Percentiles rank a stretch among this genome's conserved stretches.
phyloP scores from a whole-genome alignment of 1,140 invertebrate genomes.

The Belonocnema kinseyi region DNA sequence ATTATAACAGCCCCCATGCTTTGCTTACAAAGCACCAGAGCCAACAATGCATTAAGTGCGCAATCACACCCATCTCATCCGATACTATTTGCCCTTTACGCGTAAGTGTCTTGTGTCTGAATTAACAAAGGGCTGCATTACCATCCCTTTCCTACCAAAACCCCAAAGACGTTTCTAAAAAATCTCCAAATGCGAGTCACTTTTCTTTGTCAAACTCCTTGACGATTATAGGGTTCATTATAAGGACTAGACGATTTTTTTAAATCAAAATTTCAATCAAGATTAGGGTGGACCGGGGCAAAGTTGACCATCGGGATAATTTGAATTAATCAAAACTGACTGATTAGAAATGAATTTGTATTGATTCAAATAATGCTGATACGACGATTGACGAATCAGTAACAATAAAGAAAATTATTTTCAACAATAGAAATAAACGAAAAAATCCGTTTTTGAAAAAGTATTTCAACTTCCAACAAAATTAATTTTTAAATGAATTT shows the following conservation, averaged over 20 bases:
- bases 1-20: conserved; percentile 73
- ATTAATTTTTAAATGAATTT: too few relatives aligned
- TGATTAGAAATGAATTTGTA: too few relatives aligned
- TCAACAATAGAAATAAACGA: too few relatives aligned
- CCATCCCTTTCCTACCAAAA: conserved; percentile 44
- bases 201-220: conserved; percentile 3
- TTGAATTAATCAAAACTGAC: too few relatives aligned
- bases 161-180: conserved; percentile 20
- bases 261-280: too few relatives aligned
- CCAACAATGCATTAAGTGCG: conserved; percentile 76
- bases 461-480: too few relatives aligned
- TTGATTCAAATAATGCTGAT: too few relatives aligned
- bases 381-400: too few relatives aligned
- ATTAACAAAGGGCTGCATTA: conserved; percentile 63
- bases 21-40: conserved; percentile 73
- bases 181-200: not conserved
- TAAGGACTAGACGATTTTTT: not conserved
- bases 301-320: too few relatives aligned
- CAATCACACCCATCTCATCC: conserved; percentile 77
- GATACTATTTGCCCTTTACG: conserved; percentile 76
- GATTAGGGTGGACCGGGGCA: too few relatives aligned
- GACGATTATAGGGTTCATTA: conserved; percentile 10
- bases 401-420: too few relatives aligned
- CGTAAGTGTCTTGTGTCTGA: conserved; percentile 67
- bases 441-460: too few relatives aligned